A percentile compares a stretch with the other conserved stretches of the same genome.
These are phyloP conservation scores for Drosophila arawakana DNA, from an alignment of 1,140 invertebrate genomes.

Conservation along the genomic window DNA sequence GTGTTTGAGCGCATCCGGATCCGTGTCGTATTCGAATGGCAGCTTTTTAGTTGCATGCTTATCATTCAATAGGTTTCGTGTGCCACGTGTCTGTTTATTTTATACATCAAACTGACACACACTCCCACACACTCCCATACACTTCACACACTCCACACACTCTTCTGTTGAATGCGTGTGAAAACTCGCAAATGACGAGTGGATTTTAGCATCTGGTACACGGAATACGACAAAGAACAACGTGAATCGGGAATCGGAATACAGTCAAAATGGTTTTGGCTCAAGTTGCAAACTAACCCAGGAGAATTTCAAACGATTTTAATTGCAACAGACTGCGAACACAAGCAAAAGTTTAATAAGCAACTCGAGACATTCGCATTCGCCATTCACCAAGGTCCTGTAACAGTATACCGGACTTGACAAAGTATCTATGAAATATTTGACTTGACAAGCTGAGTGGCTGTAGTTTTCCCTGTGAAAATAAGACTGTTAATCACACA, in stretches of 20 bases:
- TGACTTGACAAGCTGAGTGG: neutral
- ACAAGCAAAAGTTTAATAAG: conserved; percentile 37
- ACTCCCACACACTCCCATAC: conserved; percentile 1
- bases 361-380: conserved; percentile 13
- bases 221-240: neutral
- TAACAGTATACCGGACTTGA: conserved; percentile 1
- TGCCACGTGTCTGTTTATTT: conserved; percentile 53
- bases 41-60: conserved; percentile 45
- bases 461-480: no score
- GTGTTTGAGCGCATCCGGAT: conserved; percentile 14
- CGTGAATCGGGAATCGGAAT: neutral
- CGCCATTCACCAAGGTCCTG: conserved; percentile 10
- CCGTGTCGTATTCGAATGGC: conserved; percentile 1
- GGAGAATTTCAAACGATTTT: conserved; percentile 21
- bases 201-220: conserved; percentile 15
- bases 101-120: conserved; percentile 34
- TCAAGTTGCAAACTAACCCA: conserved; percentile 17
- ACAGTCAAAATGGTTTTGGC: neutral
- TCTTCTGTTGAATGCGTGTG: conserved; percentile 46
- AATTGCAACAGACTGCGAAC: conserved; percentile 29
- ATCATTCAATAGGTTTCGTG: conserved; percentile 46
- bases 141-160: conserved; percentile 14
- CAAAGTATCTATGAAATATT: neutral
- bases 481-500: no score
- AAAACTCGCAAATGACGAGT: conserved; percentile 55